phyloP scores from a whole-genome alignment of 2,888 invertebrate species.

The Tenthredo notha region DNA sequence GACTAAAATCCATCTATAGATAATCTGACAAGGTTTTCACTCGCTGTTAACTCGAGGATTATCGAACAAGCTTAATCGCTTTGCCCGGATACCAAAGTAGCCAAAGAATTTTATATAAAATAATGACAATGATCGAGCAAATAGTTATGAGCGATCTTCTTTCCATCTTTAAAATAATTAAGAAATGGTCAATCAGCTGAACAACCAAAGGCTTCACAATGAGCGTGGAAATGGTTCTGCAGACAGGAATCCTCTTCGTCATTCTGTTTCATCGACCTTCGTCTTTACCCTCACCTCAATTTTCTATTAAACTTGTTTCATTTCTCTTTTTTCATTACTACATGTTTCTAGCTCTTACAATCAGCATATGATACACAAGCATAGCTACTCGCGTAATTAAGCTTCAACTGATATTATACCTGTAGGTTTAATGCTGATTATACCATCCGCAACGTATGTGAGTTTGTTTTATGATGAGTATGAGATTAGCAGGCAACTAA shows the following conservation, averaged over 20 bases:
- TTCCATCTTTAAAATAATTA: background rate
- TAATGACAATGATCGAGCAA: background rate
- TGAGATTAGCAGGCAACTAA: too few species aligned
- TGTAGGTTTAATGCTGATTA: background rate
- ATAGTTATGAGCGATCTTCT: background rate
- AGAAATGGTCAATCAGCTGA: background rate
- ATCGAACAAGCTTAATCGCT: background rate
- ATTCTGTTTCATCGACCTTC: background rate
- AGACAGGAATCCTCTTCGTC: background rate
- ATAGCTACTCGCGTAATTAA: background rate
- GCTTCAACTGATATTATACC: too few species aligned
- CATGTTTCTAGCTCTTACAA: background rate
- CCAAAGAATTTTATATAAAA: background rate
- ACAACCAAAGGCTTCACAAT: background rate
- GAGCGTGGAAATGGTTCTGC: background rate
- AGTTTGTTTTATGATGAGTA: too few species aligned
- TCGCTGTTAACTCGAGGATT: background rate
- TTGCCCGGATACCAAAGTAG: background rate
- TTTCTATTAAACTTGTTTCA: background rate
- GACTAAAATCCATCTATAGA: background rate
- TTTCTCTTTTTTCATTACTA: background rate
- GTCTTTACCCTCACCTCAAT: background rate
- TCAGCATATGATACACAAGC: background rate
- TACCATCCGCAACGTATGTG: too few species aligned
- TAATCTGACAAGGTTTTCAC: background rate